Base-by-base conservation (phyloP, 2,797 vertebrate species). In the Macroramphosus scolopax region DNA sequence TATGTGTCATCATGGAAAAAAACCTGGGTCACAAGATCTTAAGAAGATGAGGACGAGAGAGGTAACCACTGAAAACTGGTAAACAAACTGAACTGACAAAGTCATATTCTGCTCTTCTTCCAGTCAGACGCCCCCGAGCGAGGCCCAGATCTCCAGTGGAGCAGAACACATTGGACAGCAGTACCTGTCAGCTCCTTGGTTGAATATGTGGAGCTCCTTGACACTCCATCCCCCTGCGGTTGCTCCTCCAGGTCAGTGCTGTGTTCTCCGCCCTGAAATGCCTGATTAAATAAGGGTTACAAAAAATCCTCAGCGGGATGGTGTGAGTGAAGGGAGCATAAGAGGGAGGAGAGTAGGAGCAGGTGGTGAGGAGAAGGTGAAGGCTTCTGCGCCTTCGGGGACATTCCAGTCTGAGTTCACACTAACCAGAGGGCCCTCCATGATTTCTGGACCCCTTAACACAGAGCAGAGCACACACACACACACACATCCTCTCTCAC, bases 361-460 rank as follows among this genome's bases (percentile, higher is more conserved):
- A 75, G 72, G 58, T 75, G 72, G 30, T 62, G 22, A 51, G 34
- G 48, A 71, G 36, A 51, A 29, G 46, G 44, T 61, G 58, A 47
- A 57, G 71, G 40, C 5, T 62, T 15, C 6, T 25, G 26, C 7
- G 51, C 77, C 85, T 77, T 26, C 32, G n/a, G 83, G 81, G 77
- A 73, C 71, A 85, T 86, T 86, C 81, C 81, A 64, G 47, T 32
- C 16, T 30, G 35, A 53, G 52, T 63, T 78, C 36, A 65, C 17
- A 38, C 42, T 22, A 44, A 34, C 41, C 39, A 32, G 42, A 59
- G 29, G 53, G 50, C 17, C 33, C 40, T 18, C 53, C n/a, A 35
- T 34, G 12, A 24, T 17, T 42, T 17, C 57, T 45, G 49, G 71
- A 49, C 50, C 33, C 51, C 32, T 15, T n/a, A n/a, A n/a, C n/a